Conservation (phyloP, 35 echinoderm and acorn worm species). For the Lytechinus variegatus region DNA sequence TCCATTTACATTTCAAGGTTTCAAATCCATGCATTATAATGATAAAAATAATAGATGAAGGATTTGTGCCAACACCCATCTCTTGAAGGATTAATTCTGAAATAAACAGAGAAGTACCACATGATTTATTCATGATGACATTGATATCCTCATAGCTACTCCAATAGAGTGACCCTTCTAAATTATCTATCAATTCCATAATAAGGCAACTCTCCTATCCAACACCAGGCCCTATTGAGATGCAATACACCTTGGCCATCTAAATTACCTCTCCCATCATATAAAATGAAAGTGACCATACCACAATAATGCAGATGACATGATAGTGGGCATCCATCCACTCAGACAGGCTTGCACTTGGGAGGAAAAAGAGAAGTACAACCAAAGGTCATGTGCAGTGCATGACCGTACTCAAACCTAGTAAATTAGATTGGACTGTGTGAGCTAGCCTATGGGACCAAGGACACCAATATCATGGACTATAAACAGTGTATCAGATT, state of each 20-base stretch:
- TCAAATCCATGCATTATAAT: no score
- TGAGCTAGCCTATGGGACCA: background rate
- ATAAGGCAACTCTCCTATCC: background rate
- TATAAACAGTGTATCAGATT: conserved; percentile 9
- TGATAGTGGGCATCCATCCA: background rate
- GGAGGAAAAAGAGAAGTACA: conserved; percentile 1
- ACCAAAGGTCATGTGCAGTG: conserved; percentile 3
- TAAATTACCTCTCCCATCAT: background rate
- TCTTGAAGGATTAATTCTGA: no score
- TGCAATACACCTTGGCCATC: background rate
- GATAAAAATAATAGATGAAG: no score
- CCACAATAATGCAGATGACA: no score
- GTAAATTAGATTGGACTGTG: conserved; percentile 37
- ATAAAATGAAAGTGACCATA: background rate
- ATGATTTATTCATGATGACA: no score
- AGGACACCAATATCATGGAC: background rate
- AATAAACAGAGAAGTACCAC: no score
- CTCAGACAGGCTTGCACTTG: background rate
- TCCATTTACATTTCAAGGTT: no score
- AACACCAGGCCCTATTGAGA: background rate
- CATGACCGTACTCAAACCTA: conserved; percentile 19
- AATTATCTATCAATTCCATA: background rate
- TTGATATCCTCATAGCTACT: background rate
- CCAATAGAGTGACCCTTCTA: background rate
- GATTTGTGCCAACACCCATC: no score